phyloP scores from a whole-genome alignment of 2,888 invertebrate genomes.

The Druceiella hillmani region DNA sequence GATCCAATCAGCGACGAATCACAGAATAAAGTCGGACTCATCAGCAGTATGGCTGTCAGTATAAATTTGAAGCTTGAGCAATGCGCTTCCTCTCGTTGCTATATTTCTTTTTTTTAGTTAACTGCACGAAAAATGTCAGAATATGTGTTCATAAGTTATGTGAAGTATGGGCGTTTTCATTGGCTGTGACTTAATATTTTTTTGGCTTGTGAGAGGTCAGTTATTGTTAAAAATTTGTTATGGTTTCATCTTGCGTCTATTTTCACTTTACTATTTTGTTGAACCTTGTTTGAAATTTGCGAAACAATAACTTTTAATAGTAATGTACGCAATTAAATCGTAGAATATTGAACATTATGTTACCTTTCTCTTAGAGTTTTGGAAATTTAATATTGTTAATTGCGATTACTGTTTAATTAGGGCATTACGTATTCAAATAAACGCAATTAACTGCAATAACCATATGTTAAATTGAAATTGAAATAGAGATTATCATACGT shows the following conservation, averaged over 20 bases:
- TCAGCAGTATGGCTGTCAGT: slow-evolving; percentile 94
- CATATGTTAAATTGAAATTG: no score
- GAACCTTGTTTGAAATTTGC: no score
- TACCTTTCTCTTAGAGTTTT: no score
- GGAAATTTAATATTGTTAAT: no score
- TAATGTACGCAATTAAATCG: no score
- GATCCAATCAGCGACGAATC: slow-evolving; percentile 61
- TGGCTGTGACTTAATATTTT: slow-evolving; percentile 45
- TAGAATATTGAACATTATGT: no score
- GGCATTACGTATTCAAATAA: no score
- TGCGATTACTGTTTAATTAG: no score
- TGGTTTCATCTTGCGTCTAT: background rate
- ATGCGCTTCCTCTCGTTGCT: slow-evolving; percentile 79
- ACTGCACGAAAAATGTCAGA: slow-evolving; percentile 49
- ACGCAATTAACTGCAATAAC: no score
- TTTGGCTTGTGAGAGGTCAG: background rate
- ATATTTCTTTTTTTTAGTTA: slow-evolving; percentile 54
- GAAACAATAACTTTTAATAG: no score
- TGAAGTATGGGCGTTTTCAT: slow-evolving; percentile 51
- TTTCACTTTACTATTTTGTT: background rate
- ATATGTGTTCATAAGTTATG: slow-evolving; percentile 49
- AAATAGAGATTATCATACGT: no score
- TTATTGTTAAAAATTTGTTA: no score
- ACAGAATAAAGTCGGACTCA: slow-evolving; percentile 78
- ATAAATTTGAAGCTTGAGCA: slow-evolving; percentile 89